phyloP scores from a whole-genome alignment of 1,140 invertebrate species.

The Manduca sexta region DNA sequence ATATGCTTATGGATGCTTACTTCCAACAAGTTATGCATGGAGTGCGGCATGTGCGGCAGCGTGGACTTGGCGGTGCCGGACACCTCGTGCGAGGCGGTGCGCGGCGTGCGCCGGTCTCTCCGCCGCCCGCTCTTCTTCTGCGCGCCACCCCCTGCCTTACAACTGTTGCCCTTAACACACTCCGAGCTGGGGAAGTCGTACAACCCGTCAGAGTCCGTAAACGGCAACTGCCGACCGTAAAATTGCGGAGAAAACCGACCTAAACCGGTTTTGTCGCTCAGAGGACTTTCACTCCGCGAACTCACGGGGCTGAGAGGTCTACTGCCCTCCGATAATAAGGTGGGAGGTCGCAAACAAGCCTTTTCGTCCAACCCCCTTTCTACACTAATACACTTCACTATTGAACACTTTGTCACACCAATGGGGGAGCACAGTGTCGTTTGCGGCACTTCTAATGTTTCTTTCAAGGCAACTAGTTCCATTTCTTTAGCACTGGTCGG shows the following conservation, averaged over 20 bases:
- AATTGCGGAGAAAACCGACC: slow-evolving; percentile 80
- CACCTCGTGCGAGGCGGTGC: slow-evolving; percentile 62
- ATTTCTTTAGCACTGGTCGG: slow-evolving; percentile 79
- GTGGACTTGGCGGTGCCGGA: slow-evolving; percentile 66
- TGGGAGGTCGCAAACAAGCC: slow-evolving; percentile 75
- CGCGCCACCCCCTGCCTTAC: slow-evolving; percentile 52
- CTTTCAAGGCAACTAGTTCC: slow-evolving; percentile 72
- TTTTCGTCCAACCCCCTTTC: slow-evolving; percentile 71
- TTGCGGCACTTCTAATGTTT: slow-evolving; percentile 59
- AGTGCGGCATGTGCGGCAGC: slow-evolving; percentile 69
- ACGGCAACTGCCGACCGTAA: slow-evolving; percentile 78
- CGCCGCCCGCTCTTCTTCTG: slow-evolving; percentile 73
- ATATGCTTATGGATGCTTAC: slow-evolving; percentile 27
- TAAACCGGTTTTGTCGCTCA: slow-evolving; percentile 80
- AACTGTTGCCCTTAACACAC: slow-evolving; percentile 66
- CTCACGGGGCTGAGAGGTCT: slow-evolving; percentile 81
- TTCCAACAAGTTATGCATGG: slow-evolving; percentile 69
- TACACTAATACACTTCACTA: slow-evolving; percentile 65
- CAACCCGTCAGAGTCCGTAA: slow-evolving; percentile 84
- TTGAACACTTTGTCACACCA: slow-evolving; percentile 63
- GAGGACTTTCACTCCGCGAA: slow-evolving; percentile 83
- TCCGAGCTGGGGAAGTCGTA: slow-evolving; percentile 86
- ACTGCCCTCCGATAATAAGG: slow-evolving; percentile 76
- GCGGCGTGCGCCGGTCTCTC: slow-evolving; percentile 58
- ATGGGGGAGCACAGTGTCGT: slow-evolving; percentile 55